Percentiles rank a stretch among this genome's conserved stretches.
Evolutionary conservation across 2,888 invertebrate genomes (phyloP).

Genomic region (Morinoia aosen): DNA sequence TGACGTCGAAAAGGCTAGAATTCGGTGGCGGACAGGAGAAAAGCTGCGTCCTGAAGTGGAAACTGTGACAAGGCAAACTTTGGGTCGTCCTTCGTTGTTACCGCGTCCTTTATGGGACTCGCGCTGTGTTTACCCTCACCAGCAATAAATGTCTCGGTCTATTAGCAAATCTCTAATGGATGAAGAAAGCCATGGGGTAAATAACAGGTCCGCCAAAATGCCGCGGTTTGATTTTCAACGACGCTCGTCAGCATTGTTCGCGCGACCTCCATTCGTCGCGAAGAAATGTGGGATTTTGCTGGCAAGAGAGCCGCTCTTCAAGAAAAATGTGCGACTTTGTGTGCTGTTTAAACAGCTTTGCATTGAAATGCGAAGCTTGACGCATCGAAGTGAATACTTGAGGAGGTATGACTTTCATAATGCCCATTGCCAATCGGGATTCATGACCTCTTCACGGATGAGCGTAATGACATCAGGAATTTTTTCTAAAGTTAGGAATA

Average conservation of each 20-base stretch:
- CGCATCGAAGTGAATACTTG: background rate
- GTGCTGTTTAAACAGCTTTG: background rate
- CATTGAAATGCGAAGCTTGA: background rate
- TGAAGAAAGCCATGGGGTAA: slow-evolving; percentile 49
- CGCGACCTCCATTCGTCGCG: background rate
- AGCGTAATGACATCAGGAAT: background rate
- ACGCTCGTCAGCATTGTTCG: background rate
- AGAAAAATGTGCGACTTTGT: background rate
- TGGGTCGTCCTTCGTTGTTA: background rate
- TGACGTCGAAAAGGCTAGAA: background rate
- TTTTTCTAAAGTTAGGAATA: background rate
- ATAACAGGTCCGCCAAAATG: background rate
- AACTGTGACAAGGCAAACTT: slow-evolving; percentile 20
- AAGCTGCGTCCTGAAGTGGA: background rate
- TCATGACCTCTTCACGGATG: background rate
- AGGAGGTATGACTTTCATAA: background rate
- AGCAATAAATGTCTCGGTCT: slow-evolving; percentile 51
- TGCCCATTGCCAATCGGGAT: background rate
- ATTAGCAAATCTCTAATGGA: slow-evolving; percentile 52
- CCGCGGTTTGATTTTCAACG: background rate
- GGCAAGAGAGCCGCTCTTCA: background rate
- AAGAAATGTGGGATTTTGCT: background rate
- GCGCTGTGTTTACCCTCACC: background rate
- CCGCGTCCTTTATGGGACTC: background rate
- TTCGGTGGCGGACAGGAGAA: background rate